phyloP scores from a whole-genome alignment of 1,140 invertebrate genomes.

The Calycopis cecrops region DNA sequence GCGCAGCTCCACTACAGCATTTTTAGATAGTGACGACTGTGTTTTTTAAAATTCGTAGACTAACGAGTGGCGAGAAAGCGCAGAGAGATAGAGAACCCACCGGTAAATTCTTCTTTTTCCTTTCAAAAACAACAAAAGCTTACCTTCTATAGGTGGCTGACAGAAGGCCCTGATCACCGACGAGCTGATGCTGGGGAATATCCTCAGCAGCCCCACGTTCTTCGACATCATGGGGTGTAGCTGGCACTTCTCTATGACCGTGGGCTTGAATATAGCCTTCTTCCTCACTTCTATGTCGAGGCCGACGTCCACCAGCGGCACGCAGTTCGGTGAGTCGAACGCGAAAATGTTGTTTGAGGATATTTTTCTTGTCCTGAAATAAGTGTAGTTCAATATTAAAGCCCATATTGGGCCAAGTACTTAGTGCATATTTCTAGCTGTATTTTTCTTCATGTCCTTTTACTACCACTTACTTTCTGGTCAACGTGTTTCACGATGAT shows the following conservation, averaged over 20 bases:
- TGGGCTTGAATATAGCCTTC: slow-evolving; percentile 84
- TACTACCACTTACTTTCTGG: too few species aligned
- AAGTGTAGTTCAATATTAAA: background rate
- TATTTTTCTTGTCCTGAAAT: slow-evolving; percentile 83
- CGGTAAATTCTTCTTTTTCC: too few species aligned
- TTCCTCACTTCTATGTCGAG: slow-evolving; percentile 87
- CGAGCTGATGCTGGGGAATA: slow-evolving; percentile 93
- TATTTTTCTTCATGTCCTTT: too few species aligned
- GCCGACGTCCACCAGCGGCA: slow-evolving; percentile 88
- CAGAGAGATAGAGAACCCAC: too few species aligned
- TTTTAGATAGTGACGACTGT: too few species aligned
- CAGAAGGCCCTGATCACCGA: slow-evolving; percentile 88
- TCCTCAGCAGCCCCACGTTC: slow-evolving; percentile 89
- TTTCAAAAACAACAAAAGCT: too few species aligned
- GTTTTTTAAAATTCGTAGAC: too few species aligned
- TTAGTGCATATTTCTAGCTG: too few species aligned
- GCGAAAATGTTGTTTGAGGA: slow-evolving; percentile 89
- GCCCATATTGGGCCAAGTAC: too few species aligned
- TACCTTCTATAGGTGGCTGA: slow-evolving; percentile 86
- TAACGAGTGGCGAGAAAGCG: too few species aligned
- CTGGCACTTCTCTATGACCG: slow-evolving; percentile 83
- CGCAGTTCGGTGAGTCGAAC: slow-evolving; percentile 93
- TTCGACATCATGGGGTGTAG: slow-evolving; percentile 86
- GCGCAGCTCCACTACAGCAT: too few species aligned
- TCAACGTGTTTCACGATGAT: too few species aligned